Percentiles rank a stretch among this genome's conserved stretches.
Conservation (phyloP, 2,113 vertebrate species). For the Tragulus kanchil region DNA sequence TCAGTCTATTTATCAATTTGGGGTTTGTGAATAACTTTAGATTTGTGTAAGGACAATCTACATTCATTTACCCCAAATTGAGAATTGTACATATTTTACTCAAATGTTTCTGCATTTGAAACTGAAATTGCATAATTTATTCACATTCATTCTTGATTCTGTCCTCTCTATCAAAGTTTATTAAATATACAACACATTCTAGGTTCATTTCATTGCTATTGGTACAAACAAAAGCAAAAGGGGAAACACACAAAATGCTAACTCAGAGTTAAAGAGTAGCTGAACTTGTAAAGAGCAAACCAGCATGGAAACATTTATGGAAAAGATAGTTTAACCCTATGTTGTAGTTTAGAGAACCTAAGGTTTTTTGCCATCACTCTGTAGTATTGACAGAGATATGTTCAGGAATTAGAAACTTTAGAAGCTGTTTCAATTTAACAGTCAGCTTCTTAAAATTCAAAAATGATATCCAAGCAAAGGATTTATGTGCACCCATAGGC, state of each 20-base stretch:
- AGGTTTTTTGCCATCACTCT: background rate
- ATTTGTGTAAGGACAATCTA: background rate
- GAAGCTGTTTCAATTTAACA: constrained; percentile 8
- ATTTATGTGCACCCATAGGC: background rate
- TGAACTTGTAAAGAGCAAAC: background rate
- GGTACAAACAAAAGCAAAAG: background rate
- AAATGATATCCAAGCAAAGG: background rate
- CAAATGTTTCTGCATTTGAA: constrained; percentile 12
- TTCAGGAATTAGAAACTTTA: background rate
- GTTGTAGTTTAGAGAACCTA: background rate
- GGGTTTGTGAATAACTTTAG: background rate
- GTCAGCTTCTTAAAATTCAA: constrained; percentile 26
- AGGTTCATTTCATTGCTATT: background rate
- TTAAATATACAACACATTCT: background rate
- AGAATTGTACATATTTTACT: background rate
- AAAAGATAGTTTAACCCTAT: background rate
- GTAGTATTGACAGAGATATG: background rate
- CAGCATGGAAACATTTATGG: background rate
- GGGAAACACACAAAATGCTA: background rate
- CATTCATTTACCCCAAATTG: background rate
- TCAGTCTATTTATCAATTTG: background rate
- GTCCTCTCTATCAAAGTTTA: background rate
- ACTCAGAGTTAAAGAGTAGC: background rate
- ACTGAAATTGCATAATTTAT: background rate
- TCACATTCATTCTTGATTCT: background rate